These are phyloP conservation scores for Diploptera punctata DNA, from an alignment of 2,888 invertebrate species.

Conservation along the genomic window DNA sequence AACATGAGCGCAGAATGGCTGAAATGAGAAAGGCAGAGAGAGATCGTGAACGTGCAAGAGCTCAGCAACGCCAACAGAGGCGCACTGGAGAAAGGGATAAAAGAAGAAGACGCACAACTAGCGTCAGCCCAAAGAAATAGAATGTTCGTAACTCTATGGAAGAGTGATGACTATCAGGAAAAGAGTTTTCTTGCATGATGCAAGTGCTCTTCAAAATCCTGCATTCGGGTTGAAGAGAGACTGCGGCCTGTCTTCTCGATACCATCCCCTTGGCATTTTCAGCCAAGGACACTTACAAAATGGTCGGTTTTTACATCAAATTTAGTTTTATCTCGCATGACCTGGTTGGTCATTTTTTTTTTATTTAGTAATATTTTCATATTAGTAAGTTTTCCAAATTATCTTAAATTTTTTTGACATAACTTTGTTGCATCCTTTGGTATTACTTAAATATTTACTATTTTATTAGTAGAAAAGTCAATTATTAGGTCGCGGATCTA, in stretches of 20 bases:
- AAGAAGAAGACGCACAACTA: slow-evolving; percentile 31
- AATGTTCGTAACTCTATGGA: background rate
- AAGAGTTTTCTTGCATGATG: background rate
- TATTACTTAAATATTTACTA: background rate
- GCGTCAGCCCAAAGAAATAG: slow-evolving; percentile 40
- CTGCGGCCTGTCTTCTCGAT: background rate
- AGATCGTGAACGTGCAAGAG: slow-evolving; percentile 48
- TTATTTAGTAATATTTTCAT: background rate
- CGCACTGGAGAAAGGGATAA: slow-evolving; percentile 33
- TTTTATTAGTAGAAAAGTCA: background rate
- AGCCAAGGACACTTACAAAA: slow-evolving; percentile 17
- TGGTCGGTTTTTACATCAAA: slow-evolving; percentile 38
- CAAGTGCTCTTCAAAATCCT: background rate
- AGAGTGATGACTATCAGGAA: background rate
- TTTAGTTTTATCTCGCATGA: slow-evolving; percentile 7
- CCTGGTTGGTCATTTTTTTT: slow-evolving; percentile 14
- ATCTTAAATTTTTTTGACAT: slow-evolving; percentile 5
- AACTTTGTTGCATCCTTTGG: background rate
- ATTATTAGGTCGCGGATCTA: background rate
- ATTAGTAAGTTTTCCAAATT: slow-evolving; percentile 8
- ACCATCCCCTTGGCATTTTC: slow-evolving; percentile 12
- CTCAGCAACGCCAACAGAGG: slow-evolving; percentile 36
- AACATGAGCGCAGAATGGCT: slow-evolving; percentile 80
- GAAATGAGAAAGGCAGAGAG: slow-evolving; percentile 69
- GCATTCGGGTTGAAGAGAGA: slow-evolving; percentile 5